Percentiles rank a stretch among this genome's conserved stretches.
These are phyloP conservation scores for Antrozous pallidus DNA, from an alignment of 2,797 vertebrate species.

Conservation along the genomic window DNA sequence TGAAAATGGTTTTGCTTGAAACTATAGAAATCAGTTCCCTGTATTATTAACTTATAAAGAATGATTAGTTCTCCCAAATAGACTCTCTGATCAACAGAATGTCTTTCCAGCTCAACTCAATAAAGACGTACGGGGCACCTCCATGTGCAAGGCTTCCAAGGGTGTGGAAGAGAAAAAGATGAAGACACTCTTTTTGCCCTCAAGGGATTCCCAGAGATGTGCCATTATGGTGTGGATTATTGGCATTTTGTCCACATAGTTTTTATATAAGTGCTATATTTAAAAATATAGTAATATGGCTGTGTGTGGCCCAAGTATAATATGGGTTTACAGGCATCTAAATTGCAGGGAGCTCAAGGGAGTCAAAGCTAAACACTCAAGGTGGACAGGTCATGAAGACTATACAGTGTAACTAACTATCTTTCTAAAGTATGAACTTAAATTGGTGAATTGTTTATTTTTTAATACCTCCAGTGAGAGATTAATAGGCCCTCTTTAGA, in stretches of 20 bases:
- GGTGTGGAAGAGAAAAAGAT: not conserved
- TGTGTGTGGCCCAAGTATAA: not conserved
- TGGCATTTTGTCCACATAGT: not conserved
- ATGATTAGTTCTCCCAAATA: constrained; percentile 36
- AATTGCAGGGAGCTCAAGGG: not conserved
- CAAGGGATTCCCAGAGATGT: not conserved
- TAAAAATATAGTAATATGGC: constrained; percentile 15
- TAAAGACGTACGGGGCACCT: not conserved
- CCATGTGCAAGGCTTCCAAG: not conserved
- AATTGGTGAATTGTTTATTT: not conserved
- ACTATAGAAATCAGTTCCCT: constrained; percentile 42
- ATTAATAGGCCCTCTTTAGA: not conserved
- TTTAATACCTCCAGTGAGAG: not conserved
- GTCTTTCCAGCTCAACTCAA: not conserved
- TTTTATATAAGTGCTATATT: not conserved
- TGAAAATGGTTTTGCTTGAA: constrained; percentile 43
- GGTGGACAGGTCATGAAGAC: not conserved
- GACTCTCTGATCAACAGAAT: not conserved
- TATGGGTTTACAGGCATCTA: not conserved
- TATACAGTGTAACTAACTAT: not conserved
- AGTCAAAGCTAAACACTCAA: not conserved
- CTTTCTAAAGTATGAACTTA: not conserved
- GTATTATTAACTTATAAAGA: constrained; percentile 52
- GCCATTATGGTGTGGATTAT: not conserved
- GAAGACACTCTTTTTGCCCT: not conserved